Evolutionary conservation across 2,888 invertebrate genomes (phyloP).

Genomic region (Lochmaea crataegi): DNA sequence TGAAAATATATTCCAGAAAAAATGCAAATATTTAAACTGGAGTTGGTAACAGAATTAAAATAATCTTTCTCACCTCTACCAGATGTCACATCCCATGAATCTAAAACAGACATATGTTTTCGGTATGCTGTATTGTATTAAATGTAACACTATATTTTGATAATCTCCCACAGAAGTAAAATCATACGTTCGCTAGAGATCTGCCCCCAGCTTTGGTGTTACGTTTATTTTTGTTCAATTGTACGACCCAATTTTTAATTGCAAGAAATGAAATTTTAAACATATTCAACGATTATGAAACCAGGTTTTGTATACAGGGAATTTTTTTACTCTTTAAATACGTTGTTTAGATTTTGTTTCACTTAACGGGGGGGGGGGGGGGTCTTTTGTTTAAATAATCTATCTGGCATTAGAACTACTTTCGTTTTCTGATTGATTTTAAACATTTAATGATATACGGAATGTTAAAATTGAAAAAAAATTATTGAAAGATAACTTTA

Average conservation of each 20-base stretch:
- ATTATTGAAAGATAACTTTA: too few relatives aligned
- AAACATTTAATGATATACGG: too few relatives aligned
- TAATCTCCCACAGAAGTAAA: slow-evolving; percentile 57
- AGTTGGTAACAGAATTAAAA: neutral
- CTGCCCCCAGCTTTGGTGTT: slow-evolving; percentile 50
- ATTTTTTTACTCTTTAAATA: too few relatives aligned
- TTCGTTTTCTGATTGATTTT: too few relatives aligned
- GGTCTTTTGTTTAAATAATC: too few relatives aligned
- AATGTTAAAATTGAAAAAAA: too few relatives aligned
- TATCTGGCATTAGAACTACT: too few relatives aligned
- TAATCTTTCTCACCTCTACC: neutral
- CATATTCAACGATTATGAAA: neutral
- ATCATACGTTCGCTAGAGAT: slow-evolving; percentile 40
- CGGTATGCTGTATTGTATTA: slow-evolving; percentile 22
- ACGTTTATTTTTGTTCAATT: slow-evolving; percentile 49
- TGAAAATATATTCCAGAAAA: neutral
- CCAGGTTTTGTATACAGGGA: neutral
- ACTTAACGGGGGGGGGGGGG: too few relatives aligned
- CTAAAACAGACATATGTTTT: slow-evolving; percentile 20
- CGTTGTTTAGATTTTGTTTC: too few relatives aligned
- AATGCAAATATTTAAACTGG: neutral
- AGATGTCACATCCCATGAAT: slow-evolving; percentile 14
- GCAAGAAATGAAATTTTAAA: neutral
- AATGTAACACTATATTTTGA: slow-evolving; percentile 58
- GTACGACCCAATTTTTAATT: slow-evolving; percentile 1